Evolutionary conservation across 23 tunicate species (phyloP).

Genomic region (Diplosoma virens): DNA sequence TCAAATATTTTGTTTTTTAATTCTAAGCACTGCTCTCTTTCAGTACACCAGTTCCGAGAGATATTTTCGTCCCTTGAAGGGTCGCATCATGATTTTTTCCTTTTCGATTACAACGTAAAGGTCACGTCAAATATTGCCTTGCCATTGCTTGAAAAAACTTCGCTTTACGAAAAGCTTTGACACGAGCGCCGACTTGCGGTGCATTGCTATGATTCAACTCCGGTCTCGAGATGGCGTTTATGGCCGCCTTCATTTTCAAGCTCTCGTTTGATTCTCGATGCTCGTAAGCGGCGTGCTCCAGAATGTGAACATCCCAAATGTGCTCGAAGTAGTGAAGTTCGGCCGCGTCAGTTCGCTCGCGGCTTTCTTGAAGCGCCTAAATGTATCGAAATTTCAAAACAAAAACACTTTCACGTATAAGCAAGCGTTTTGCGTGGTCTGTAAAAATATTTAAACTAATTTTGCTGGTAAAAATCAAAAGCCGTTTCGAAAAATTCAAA

Average conservation of each 20-base stretch:
- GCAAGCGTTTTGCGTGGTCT: too few species aligned
- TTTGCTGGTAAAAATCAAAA: too few species aligned
- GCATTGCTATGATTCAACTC: conserved; percentile 64
- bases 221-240: conserved; percentile 58
- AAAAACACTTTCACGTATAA: too few species aligned
- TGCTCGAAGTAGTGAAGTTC: conserved; percentile 66
- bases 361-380: conserved; percentile 81
- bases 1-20: too few species aligned
- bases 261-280: conserved; percentile 70
- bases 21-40: too few species aligned
- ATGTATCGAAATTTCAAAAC: too few species aligned
- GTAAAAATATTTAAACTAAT: too few species aligned
- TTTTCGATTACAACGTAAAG: too few species aligned
- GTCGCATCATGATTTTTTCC: too few species aligned
- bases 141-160: conserved; percentile 71
- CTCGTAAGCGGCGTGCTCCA: conserved; percentile 75
- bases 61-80: too few species aligned
- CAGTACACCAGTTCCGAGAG: too few species aligned
- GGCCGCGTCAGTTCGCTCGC: conserved; percentile 70
- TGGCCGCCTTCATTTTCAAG: conserved; percentile 40
- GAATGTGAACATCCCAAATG: conserved; percentile 68
- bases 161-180: conserved; percentile 28
- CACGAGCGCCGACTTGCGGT: conserved; percentile 62
- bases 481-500: too few species aligned
- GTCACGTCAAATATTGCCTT: conserved; percentile 62